A percentile compares a stretch with the other conserved stretches of the same genome.
phyloP scores from a whole-genome alignment of 2,888 invertebrate genomes.

The Stratiomys singularior region DNA sequence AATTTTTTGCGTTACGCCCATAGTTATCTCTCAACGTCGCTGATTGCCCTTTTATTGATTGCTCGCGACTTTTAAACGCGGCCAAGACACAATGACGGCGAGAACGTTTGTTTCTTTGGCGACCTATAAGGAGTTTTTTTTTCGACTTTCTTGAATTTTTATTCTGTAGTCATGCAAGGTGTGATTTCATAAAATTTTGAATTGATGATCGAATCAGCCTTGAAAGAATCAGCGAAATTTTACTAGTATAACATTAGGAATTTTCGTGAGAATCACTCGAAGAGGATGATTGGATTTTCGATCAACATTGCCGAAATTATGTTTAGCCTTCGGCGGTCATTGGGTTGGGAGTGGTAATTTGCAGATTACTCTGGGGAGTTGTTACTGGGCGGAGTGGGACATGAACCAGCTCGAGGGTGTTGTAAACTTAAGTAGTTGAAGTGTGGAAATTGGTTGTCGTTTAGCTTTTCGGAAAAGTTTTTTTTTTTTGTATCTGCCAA shows the following conservation, averaged over 20 bases:
- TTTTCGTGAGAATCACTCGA: not conserved
- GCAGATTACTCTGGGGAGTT: not conserved
- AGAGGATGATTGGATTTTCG: not conserved
- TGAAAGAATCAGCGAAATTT: constrained; percentile 4
- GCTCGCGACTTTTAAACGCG: not conserved
- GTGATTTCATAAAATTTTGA: not conserved
- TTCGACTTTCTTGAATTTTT: not conserved
- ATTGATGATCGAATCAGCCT: constrained; percentile 13
- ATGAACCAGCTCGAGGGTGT: not conserved
- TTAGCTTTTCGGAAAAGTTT: not conserved
- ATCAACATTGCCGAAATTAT: not conserved
- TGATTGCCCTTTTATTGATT: constrained; percentile 34
- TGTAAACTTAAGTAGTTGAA: not conserved
- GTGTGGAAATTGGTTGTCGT: not conserved
- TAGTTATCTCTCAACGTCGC: not conserved
- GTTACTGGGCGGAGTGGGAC: not conserved
- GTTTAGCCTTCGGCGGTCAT: constrained; percentile 1
- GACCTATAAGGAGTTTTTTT: too few relatives aligned
- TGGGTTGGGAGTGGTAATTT: constrained; percentile 9
- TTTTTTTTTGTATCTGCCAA: not conserved
- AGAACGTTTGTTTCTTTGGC: not conserved
- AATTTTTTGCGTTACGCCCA: not conserved
- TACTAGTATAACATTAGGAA: not conserved
- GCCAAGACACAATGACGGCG: not conserved
- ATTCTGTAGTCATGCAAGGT: not conserved